A percentile compares a stretch with the other conserved stretches of the same genome.
Conservation (phyloP, 1,140 invertebrate species). For the Ganaspis sp. region DNA sequence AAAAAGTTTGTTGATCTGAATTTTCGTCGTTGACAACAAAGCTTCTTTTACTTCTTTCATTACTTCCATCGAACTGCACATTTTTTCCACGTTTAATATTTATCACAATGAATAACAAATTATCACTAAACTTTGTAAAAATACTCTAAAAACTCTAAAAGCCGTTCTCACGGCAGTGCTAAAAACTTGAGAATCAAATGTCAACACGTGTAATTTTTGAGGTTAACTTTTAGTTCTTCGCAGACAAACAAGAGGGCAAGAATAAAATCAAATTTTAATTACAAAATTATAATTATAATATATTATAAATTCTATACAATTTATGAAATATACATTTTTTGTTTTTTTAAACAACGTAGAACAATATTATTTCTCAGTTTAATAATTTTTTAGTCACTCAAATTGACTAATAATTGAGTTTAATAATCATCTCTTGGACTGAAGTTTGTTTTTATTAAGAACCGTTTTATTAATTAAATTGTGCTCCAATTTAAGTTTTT, state of each 20-base stretch:
- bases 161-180: too few relatives aligned
- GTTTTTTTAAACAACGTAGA: too few relatives aligned
- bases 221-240: background rate
- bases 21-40: conserved; percentile 3
- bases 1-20: background rate
- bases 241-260: background rate
- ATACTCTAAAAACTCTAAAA: background rate
- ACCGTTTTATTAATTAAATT: background rate
- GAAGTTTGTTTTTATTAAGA: background rate
- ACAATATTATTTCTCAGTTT: too few relatives aligned
- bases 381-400: too few relatives aligned
- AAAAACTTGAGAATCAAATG: background rate
- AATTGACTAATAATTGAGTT: too few relatives aligned
- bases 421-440: too few relatives aligned
- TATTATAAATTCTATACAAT: background rate
- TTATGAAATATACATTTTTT: too few relatives aligned
- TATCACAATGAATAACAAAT: background rate
- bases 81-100: background rate
- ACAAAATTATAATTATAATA: background rate
- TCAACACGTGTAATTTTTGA: conserved; percentile 4
- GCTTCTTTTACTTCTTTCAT: background rate
- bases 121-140: background rate
- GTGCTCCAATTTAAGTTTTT: background rate
- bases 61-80: background rate
- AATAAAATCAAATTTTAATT: background rate